These are phyloP conservation scores for Eucera pruinosa DNA, from an alignment of 2,888 invertebrate species.

Conservation along the genomic window DNA sequence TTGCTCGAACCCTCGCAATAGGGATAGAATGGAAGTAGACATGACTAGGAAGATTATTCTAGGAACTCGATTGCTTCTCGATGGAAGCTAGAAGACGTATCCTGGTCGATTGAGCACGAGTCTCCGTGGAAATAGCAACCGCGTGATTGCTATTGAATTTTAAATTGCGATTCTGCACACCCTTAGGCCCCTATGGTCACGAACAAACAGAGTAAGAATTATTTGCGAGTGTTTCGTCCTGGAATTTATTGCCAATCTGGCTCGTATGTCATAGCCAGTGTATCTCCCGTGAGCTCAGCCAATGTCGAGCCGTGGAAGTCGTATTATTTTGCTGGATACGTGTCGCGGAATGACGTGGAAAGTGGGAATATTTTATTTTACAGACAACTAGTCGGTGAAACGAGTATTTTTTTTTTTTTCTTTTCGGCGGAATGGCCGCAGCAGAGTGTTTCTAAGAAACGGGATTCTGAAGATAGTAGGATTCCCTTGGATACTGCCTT, in stretches of 20 bases:
- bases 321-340: not conserved
- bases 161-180: slow-evolving; percentile 52
- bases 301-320: not conserved
- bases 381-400: not conserved
- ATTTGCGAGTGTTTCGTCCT: slow-evolving; percentile 48
- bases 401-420: no score
- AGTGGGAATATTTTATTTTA: slow-evolving; percentile 25
- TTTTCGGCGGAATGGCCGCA: no score
- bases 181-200: slow-evolving; percentile 9
- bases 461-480: not conserved
- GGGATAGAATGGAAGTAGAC: not conserved
- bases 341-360: slow-evolving; percentile 21
- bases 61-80: slow-evolving; percentile 18
- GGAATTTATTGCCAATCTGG: slow-evolving; percentile 55
- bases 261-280: slow-evolving; percentile 44
- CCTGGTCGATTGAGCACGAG: slow-evolving; percentile 7
- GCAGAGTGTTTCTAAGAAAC: not conserved
- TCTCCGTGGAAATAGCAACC: slow-evolving; percentile 25
- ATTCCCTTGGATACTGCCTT: not conserved
- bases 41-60: slow-evolving; percentile 13
- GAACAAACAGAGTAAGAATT: slow-evolving; percentile 44
- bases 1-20: slow-evolving; percentile 1
- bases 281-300: not conserved
- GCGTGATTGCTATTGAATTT: slow-evolving; percentile 56
- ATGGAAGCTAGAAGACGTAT: slow-evolving; percentile 9